Evolutionary conservation across 2,113 vertebrate genomes (phyloP).

Genomic region (Numenius arquata): DNA sequence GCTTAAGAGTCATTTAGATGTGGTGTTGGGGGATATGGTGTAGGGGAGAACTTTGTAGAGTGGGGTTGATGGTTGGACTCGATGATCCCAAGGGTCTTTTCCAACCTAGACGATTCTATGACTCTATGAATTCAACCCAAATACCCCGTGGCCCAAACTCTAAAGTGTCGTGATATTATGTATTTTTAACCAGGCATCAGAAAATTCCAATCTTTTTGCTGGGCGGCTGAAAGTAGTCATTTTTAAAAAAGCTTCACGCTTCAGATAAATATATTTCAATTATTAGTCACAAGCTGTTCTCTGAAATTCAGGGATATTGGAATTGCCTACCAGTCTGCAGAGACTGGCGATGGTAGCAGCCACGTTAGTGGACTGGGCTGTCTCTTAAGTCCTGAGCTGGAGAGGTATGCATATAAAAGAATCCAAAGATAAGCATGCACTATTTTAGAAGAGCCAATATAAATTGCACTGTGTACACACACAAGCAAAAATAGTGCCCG

Average conservation of each 20-base stretch:
- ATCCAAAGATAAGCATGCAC: not conserved
- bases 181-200: not conserved
- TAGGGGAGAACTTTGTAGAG: no score
- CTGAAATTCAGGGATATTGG: not conserved
- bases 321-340: not conserved
- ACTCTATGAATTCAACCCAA: not conserved
- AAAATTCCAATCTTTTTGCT: not conserved
- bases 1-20: no score
- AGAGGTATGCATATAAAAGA: not conserved
- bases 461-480: not conserved
- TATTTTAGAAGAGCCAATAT: not conserved
- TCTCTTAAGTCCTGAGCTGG: not conserved
- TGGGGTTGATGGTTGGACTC: no score
- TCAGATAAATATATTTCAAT: not conserved
- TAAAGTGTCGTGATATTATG: not conserved
- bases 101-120: no score
- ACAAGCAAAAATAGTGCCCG: not conserved
- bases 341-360: not conserved
- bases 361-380: not conserved
- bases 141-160: not conserved
- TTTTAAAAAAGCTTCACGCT: not conserved
- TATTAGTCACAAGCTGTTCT: not conserved
- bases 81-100: no score
- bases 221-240: not conserved
- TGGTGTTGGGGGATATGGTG: no score